Base-by-base conservation (phyloP, 1,140 invertebrate species). In the Drosophila pseudoananassae region DNA sequence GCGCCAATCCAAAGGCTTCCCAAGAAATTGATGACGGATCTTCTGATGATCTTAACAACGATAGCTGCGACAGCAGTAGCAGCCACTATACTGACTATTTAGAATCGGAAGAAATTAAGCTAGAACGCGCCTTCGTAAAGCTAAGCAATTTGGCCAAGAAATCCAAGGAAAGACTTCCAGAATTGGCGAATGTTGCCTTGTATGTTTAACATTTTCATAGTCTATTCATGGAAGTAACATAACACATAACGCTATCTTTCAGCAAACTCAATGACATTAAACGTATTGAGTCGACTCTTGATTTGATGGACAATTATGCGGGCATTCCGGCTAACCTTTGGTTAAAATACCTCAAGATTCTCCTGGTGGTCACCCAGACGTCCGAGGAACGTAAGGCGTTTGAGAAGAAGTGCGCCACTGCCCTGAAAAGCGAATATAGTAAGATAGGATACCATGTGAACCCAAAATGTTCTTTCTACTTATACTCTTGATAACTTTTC, bases 281-380 rank as follows among this genome's bases (percentile, higher is more conserved):
- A 0, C 74, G 50, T 4, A 78, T 85, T 4, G 47, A 82, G 23
- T 3, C 33, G 4, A 46, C 78, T 1, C 12, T 87, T 4, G 33
- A 1, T 2, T 6, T 54, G 12, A 40, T 78, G 17, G 38, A 66
- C 4, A 38, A 49, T 3, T n/a, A 45, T 2, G 31, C 52, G 23
- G 50, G 50, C 27, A 63, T 85, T 8, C 82, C 82, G 14, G 36
- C 82, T 0, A 46, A 85, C 7, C 49, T 85, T 3, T 85, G 81
- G 81, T 33, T 81, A 0, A 59, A 66, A 0, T 87, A 85, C 38
- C 51, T 85, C 1, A 74, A 70, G 43, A 55, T 52, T 0, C 43
- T 53, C 0, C 25, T 63, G 12, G 52, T 57, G 12, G 82, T 87
- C 0, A 82, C 82, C 5, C 82, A 85, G 15, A 78, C 82, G 0